phyloP scores from a whole-genome alignment of 2,113 vertebrate species.

The Oreochromis tanganicae region DNA sequence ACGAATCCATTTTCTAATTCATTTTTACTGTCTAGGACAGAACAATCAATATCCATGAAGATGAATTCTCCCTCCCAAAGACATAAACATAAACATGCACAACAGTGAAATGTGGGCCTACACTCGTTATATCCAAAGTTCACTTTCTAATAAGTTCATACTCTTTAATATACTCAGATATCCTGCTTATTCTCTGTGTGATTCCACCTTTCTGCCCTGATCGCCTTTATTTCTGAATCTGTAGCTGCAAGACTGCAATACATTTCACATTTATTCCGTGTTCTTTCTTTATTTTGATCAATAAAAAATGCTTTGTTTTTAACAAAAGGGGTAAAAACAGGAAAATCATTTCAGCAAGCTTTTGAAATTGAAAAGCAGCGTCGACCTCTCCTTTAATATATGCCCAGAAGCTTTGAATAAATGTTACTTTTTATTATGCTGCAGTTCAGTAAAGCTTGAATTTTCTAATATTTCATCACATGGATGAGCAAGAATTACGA shows the following conservation, averaged over 20 bases:
- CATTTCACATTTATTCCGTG: not conserved
- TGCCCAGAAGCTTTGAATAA: not conserved
- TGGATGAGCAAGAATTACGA: not conserved
- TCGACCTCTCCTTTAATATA: not conserved
- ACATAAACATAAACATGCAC: not conserved
- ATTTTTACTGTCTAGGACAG: not conserved
- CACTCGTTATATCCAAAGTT: not conserved
- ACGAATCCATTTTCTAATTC: not conserved
- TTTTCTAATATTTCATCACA: not conserved
- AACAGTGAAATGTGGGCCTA: not conserved
- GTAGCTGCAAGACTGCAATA: not conserved
- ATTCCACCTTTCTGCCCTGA: not conserved
- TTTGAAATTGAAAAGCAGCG: not conserved
- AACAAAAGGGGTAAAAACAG: not conserved
- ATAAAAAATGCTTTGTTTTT: not conserved
- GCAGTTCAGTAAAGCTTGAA: not conserved
- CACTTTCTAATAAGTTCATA: not conserved
- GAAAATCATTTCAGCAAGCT: not conserved
- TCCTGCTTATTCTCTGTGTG: not conserved
- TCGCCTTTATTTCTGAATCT: not conserved
- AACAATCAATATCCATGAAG: conserved; percentile 16
- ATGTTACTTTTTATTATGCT: not conserved
- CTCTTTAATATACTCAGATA: not conserved
- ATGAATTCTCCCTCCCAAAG: not conserved
- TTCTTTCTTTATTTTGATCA: not conserved